Base-by-base conservation (phyloP, 2,797 vertebrate species). In the Enteromius radiatus region DNA sequence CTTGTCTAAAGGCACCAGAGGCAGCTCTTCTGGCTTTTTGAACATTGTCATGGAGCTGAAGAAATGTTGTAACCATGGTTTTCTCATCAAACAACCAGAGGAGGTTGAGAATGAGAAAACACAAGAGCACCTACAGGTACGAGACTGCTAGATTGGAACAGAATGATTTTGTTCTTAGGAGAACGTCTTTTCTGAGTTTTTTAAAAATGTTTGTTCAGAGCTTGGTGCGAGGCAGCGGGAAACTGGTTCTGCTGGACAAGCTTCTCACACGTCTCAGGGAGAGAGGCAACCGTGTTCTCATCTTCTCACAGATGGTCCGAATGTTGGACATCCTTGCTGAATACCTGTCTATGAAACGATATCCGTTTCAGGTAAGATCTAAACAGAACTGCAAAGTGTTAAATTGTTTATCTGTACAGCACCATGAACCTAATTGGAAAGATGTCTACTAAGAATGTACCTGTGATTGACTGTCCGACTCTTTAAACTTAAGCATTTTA, bases 21-120 rank as follows among this genome's bases (percentile, higher is more conserved):
- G 98, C 78, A 99, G 98, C 90, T 99, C 98, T 1, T 95, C 97
- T 0, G 98, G 98, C 81, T 99, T 99, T 90, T 95, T 99, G 63
- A 99, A 99, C 89, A 99, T 99, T 0, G 97, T 99, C 85, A 99
- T 99, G 98, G 98, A 99, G 88, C 92, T 99, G 79, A 99, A 99
- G 87, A 99, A 99, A 84, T 99, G 98, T 91, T 99, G 98, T 89
- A 99, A 99, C 90, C 98, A 99, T 19, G 95, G 96, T 84, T 98
- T 97, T 81, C 96, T 99, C 84, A 98, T 99, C 84, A 99, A 96
- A 86, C 92, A 94, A 43, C 95, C 96, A 0, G 98, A 99, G 38
- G 98, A 99, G 0, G 93, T 85, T 0, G 97, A 99, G 0, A 88
- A 61, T 31, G 96, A 96, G 56, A 94, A 89, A 0, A 93, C 93